Evolutionary conservation across 2,888 invertebrate genomes (phyloP).

Genomic region (Netelia melanura): DNA sequence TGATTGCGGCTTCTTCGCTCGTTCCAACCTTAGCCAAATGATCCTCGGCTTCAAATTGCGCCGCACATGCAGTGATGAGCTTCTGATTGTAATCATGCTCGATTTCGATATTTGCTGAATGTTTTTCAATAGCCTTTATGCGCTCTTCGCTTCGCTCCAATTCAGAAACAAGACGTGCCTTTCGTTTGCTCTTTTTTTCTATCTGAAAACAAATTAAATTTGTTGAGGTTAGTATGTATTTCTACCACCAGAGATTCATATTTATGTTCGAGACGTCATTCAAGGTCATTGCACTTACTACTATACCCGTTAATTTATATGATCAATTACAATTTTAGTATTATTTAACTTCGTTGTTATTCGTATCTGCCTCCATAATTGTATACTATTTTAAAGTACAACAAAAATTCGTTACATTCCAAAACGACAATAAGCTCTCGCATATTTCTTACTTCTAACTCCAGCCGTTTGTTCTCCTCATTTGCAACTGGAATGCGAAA

Average conservation of each 20-base stretch:
- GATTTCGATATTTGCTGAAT: slow-evolving; percentile 85
- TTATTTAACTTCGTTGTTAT: not conserved
- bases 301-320: not conserved
- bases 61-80: slow-evolving; percentile 89
- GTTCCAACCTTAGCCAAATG: slow-evolving; percentile 86
- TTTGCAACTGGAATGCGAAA: slow-evolving; percentile 93
- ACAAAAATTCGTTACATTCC: not conserved
- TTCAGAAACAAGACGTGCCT: slow-evolving; percentile 84
- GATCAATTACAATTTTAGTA: not conserved
- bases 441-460: slow-evolving; percentile 85
- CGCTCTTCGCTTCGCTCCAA: slow-evolving; percentile 85
- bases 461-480: slow-evolving; percentile 88
- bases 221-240: not conserved
- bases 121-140: slow-evolving; percentile 84
- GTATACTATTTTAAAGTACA: not conserved
- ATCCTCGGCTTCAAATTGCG: slow-evolving; percentile 90
- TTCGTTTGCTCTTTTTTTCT: slow-evolving; percentile 85
- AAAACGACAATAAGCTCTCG: not conserved
- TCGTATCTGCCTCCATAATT: not conserved
- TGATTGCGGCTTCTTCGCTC: slow-evolving; percentile 85
- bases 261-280: slow-evolving; percentile 3
- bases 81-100: slow-evolving; percentile 88
- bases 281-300: slow-evolving; percentile 8
- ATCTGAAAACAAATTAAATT: slow-evolving; percentile 80
- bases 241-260: not conserved